Base-by-base conservation (phyloP, 2,888 invertebrate species). In the Cheilosia variabilis region DNA sequence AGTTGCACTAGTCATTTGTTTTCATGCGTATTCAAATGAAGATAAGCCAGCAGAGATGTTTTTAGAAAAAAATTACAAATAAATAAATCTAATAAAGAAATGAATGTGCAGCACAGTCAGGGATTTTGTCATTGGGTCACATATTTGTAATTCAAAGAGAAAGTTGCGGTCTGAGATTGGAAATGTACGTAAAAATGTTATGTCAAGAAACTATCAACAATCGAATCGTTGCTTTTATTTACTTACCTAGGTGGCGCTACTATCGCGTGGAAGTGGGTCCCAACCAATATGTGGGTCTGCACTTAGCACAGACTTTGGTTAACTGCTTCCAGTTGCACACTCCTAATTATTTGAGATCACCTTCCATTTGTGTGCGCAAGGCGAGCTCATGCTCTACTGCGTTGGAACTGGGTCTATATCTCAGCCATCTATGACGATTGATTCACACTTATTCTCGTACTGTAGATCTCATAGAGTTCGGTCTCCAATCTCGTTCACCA, bases 1-100 rank as follows among this genome's bases (percentile, higher is more conserved):
- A 84, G 84, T 84, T 80, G 68, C 22, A 47, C 80, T 53, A 60
- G 53, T 62, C 69, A 53, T 80, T 66, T 65, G 80, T 60, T 69
- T 69, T 68, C 31, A 62, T 65, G 60, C 47, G 57, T 63, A 65
- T 75, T 65, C 69, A 66, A 75, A 84, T 76, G 71, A 63, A 80
- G 69, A 75, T 69, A 58, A 45, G 50, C 34, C 52, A 17, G 79
- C 37, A 17, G 43, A 57, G 47, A 47, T 47, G n/a, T 41, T 17
- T 17, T 2, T 6, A 9, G 22, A 17, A 22, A 50, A 41, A 4
- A 47, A 15, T 15, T 24, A 31, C 5, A 47, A 15, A 19, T 24
- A 60, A 72, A 34, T 10, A 27, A 27, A 5, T 22, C 31, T 52
- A 45, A 9, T 31, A 31, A 31, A 31, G 9, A 31, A 31, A 31